These are phyloP conservation scores for Platycheirus albimanus DNA, from an alignment of 2,888 invertebrate genomes.

Conservation along the genomic window DNA sequence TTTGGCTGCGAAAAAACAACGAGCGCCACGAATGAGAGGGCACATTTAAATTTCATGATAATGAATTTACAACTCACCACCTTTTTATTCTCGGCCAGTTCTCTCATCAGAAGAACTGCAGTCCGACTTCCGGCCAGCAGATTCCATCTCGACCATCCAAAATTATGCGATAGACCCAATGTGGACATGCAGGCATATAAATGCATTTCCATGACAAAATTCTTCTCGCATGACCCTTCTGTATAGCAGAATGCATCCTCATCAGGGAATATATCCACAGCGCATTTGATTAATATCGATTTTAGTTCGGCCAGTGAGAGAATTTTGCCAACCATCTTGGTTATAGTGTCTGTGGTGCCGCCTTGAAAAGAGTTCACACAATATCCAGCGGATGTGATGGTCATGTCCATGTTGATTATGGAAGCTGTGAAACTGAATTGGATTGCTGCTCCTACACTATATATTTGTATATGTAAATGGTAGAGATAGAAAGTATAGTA, in stretches of 20 bases:
- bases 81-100: constrained; percentile 81
- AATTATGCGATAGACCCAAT: constrained; percentile 88
- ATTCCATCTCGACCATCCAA: constrained; percentile 92
- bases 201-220: constrained; percentile 89
- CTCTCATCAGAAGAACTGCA: constrained; percentile 81
- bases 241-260: constrained; percentile 89
- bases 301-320: constrained; percentile 79
- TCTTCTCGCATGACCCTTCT: constrained; percentile 87
- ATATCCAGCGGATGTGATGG: constrained; percentile 82
- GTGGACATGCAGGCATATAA: constrained; percentile 91
- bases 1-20: constrained; percentile 77
- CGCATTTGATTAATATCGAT: constrained; percentile 84
- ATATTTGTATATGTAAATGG: too few relatives aligned
- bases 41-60: constrained; percentile 36
- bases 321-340: constrained; percentile 80
- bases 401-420: constrained; percentile 84
- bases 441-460: constrained; percentile 80
- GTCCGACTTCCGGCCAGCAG: constrained; percentile 83
- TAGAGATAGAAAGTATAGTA: constrained; percentile 56
- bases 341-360: constrained; percentile 80
- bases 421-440: constrained; percentile 84
- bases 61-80: constrained; percentile 76
- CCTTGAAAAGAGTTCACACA: constrained; percentile 82
- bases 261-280: constrained; percentile 92
- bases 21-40: neutral